phyloP scores from a whole-genome alignment of 2,797 vertebrate genomes.

The Pipistrellus nathusii region DNA sequence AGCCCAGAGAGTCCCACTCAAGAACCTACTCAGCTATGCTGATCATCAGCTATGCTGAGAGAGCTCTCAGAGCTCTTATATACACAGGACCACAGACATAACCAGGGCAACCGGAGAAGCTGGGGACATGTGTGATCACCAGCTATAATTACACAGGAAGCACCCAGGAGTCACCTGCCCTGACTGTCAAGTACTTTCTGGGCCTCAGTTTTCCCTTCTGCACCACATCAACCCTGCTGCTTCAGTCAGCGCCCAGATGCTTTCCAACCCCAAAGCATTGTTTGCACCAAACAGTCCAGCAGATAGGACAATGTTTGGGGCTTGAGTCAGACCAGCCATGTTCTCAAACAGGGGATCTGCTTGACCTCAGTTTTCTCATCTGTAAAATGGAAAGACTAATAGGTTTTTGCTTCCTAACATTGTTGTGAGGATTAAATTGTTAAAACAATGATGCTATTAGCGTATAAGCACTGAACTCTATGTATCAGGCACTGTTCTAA shows the following conservation, averaged over 20 bases:
- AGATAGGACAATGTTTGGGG: rapidly evolving
- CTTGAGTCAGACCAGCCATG: background rate
- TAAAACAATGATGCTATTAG: background rate
- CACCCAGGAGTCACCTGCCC: background rate
- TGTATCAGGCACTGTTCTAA: background rate
- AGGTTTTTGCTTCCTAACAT: background rate
- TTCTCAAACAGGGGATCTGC: background rate
- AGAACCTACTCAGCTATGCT: background rate
- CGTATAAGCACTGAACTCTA: background rate
- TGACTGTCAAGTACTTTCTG: background rate
- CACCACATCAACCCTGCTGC: background rate
- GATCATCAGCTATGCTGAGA: background rate
- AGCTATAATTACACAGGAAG: background rate
- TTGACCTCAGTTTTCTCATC: background rate
- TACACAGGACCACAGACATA: background rate
- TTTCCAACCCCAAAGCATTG: background rate
- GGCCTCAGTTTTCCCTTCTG: background rate
- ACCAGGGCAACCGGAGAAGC: no score
- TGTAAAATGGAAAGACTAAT: background rate
- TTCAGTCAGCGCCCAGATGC: background rate
- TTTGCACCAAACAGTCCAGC: background rate
- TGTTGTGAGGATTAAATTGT: background rate
- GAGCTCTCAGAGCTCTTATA: background rate
- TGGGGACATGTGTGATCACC: rapidly evolving
- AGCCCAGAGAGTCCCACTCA: background rate